These are phyloP conservation scores for Ciconia nigra DNA, from an alignment of 2,797 vertebrate genomes.

Conservation along the genomic window DNA sequence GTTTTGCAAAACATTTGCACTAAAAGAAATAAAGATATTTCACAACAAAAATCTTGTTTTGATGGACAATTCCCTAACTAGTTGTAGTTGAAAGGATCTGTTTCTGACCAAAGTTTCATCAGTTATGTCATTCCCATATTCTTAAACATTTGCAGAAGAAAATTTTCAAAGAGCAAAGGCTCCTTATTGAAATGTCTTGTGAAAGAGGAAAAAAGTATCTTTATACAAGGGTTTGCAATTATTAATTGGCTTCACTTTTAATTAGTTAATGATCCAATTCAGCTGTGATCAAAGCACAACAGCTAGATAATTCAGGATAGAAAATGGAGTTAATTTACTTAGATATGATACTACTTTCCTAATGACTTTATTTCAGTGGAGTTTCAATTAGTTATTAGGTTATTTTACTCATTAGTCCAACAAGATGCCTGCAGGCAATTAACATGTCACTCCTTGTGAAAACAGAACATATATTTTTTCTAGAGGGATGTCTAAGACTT, in stretches of 20 bases:
- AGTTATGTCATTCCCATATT: not conserved
- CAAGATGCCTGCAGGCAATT: slow-evolving; percentile 53
- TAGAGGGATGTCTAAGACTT: not conserved
- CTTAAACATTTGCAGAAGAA: not conserved
- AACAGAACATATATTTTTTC: not conserved
- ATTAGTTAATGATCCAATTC: slow-evolving; percentile 68
- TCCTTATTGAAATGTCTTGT: not conserved
- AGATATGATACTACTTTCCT: slow-evolving; percentile 58
- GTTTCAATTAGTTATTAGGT: slow-evolving; percentile 62
- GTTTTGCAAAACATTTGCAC: not conserved
- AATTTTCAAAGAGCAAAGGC: not conserved
- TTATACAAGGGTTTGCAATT: not conserved
- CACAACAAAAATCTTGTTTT: not conserved
- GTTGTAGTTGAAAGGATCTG: not conserved
- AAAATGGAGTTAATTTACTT: slow-evolving; percentile 64
- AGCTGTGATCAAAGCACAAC: slow-evolving; percentile 68
- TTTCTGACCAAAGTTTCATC: not conserved
- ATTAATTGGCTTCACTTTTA: slow-evolving; percentile 62
- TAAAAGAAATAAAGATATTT: not conserved
- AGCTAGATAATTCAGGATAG: slow-evolving; percentile 57
- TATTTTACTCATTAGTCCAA: slow-evolving; percentile 64
- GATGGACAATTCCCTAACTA: not conserved
- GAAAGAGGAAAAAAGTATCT: not conserved
- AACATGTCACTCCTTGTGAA: slow-evolving; percentile 5
- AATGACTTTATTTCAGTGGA: slow-evolving; percentile 62